Percentiles rank a stretch among this genome's conserved stretches.
These are phyloP conservation scores for Galaxea fascicularis DNA, from an alignment of 92 coral and sea anemone species.

Conservation along the genomic window DNA sequence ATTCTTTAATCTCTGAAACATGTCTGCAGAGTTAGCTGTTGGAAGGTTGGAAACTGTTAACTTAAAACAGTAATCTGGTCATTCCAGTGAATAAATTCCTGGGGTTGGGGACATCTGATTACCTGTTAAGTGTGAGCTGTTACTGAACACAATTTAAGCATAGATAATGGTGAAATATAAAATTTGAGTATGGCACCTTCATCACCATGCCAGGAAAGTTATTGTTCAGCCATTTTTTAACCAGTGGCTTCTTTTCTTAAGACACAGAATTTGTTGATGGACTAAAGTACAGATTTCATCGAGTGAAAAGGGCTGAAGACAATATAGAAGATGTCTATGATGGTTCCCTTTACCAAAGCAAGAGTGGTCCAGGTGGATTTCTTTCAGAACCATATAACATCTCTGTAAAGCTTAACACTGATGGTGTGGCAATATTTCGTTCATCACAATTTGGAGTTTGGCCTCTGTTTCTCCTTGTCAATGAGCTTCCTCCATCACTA, in stretches of 20 bases:
- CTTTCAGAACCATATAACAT: slow-evolving; percentile 51
- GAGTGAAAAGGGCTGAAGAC: slow-evolving; percentile 35
- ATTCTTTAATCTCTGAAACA: slow-evolving; percentile 1
- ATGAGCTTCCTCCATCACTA: slow-evolving; percentile 66
- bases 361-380: slow-evolving; percentile 56
- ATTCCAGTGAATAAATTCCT: slow-evolving; percentile 23
- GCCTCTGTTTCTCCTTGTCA: slow-evolving; percentile 65
- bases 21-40: slow-evolving; percentile 14
- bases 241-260: slow-evolving; percentile 16
- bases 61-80: slow-evolving; percentile 22
- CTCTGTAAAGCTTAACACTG: slow-evolving; percentile 71
- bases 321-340: slow-evolving; percentile 71
- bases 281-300: slow-evolving; percentile 41
- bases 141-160: slow-evolving; percentile 12
- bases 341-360: slow-evolving; percentile 57
- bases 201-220: slow-evolving; percentile 4
- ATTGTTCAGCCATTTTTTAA: slow-evolving; percentile 6
- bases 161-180: neutral
- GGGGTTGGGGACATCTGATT: slow-evolving; percentile 21
- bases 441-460: slow-evolving; percentile 73
- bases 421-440: slow-evolving; percentile 65
- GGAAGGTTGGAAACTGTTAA: slow-evolving; percentile 20
- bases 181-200: neutral
- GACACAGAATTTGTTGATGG: slow-evolving; percentile 59
- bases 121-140: slow-evolving; percentile 16